phyloP scores from a whole-genome alignment of 2,888 invertebrate genomes.

The Sinotaia quadrata region DNA sequence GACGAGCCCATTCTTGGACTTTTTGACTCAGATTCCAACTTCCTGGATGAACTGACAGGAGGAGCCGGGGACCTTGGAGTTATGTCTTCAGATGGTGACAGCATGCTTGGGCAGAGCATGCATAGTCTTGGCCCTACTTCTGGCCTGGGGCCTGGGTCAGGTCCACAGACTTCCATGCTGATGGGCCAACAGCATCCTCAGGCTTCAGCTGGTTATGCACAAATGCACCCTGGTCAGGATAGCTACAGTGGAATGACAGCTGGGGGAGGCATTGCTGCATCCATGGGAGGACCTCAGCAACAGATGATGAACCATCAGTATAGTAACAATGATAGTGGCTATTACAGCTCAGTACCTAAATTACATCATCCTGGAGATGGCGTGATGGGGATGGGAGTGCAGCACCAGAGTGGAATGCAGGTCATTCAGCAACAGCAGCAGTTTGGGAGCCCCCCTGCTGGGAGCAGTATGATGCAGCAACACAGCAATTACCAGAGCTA shows the following conservation, averaged over 20 bases:
- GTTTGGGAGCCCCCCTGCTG: constrained; percentile 53
- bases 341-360: constrained; percentile 36
- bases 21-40: constrained; percentile 59
- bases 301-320: constrained; percentile 33
- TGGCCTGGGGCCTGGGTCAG: constrained; percentile 19
- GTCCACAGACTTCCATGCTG: constrained; percentile 30
- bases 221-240: constrained; percentile 28
- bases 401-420: constrained; percentile 36
- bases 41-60: constrained; percentile 60
- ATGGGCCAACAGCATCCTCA: constrained; percentile 41
- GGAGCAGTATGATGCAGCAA: constrained; percentile 36
- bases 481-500: constrained; percentile 28
- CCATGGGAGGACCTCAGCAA: constrained; percentile 15
- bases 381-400: constrained; percentile 31
- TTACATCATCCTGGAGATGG: constrained; percentile 35
- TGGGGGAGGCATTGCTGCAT: neutral
- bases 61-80: constrained; percentile 32
- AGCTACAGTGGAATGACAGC: constrained; percentile 28
- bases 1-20: constrained; percentile 62
- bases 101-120: constrained; percentile 35
- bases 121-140: constrained; percentile 23
- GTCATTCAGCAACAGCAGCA: constrained; percentile 44
- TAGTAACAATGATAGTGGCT: constrained; percentile 22
- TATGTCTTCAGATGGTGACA: constrained; percentile 33
- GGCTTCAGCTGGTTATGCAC: constrained; percentile 30